These are phyloP conservation scores for Notamacropus eugenii DNA, from an alignment of 2,797 vertebrate genomes.

Conservation along the genomic window DNA sequence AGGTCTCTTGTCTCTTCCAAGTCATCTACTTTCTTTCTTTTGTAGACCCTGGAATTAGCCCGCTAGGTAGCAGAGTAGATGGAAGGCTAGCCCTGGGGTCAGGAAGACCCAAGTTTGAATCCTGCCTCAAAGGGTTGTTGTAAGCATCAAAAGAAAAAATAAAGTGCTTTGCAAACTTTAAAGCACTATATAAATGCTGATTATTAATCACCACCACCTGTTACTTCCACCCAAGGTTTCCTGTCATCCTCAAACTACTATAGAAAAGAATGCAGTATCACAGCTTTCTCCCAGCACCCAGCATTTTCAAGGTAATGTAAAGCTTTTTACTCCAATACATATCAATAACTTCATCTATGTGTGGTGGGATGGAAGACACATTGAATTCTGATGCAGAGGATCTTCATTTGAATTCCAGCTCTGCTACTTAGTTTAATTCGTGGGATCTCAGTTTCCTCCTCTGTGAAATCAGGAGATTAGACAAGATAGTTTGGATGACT, in stretches of 20 bases:
- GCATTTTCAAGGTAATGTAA: not conserved
- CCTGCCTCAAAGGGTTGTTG: not conserved
- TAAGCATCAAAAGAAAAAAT: not conserved
- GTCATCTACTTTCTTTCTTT: not conserved
- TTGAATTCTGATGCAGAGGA: not conserved
- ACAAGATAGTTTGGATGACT: not conserved
- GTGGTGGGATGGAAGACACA: not conserved
- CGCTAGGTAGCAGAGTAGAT: not conserved
- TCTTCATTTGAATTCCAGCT: not conserved
- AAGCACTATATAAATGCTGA: not conserved
- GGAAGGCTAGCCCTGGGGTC: not conserved
- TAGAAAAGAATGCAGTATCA: not conserved
- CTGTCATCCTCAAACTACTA: not conserved
- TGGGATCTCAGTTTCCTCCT: not conserved
- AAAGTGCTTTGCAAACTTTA: not conserved
- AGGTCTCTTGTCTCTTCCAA: not conserved
- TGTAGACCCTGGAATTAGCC: not conserved
- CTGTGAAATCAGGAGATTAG: not conserved
- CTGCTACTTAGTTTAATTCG: not conserved
- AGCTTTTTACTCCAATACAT: not conserved
- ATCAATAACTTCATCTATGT: not conserved
- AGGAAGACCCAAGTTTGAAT: not conserved
- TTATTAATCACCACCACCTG: not conserved
- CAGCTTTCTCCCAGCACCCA: not conserved
- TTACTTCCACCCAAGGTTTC: not conserved